phyloP scores from a whole-genome alignment of 1,140 invertebrate genomes.

The Panonychus citri region DNA sequence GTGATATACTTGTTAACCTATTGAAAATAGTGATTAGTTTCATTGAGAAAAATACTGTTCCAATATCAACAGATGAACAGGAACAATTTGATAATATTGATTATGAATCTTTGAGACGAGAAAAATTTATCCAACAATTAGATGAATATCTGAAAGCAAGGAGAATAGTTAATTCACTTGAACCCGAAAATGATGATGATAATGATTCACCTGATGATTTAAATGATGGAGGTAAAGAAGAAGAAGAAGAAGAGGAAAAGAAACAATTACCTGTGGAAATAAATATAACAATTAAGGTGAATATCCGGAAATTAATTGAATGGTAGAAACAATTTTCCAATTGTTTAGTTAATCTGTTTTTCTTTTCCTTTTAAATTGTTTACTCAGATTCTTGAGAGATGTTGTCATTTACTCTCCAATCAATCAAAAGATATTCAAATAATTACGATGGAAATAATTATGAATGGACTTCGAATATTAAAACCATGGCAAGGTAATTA shows the following conservation, averaged over 20 bases:
- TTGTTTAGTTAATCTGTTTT: not conserved
- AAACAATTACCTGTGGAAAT: not conserved
- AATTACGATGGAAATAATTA: not conserved
- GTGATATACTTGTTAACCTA: not conserved
- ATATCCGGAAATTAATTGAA: not conserved
- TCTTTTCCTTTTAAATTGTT: not conserved
- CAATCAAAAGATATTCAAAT: not conserved
- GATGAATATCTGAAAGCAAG: not conserved
- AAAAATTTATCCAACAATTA: not conserved
- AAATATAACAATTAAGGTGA: not conserved
- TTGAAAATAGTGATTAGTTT: not conserved
- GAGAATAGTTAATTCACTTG: not conserved
- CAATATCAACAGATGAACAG: no score
- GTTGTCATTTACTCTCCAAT: not conserved
- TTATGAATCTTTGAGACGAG: not conserved
- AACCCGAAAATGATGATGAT: not conserved
- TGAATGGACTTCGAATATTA: not conserved
- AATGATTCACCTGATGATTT: not conserved
- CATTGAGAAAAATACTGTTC: not conserved
- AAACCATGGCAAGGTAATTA: constrained; percentile 1
- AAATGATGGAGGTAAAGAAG: not conserved
- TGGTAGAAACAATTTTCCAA: no score
- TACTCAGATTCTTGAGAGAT: constrained; percentile 2
- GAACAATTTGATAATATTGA: no score
- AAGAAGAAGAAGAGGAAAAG: not conserved